Conservation (phyloP, 2,797 vertebrate species). For the Onychomys arenicola region DNA sequence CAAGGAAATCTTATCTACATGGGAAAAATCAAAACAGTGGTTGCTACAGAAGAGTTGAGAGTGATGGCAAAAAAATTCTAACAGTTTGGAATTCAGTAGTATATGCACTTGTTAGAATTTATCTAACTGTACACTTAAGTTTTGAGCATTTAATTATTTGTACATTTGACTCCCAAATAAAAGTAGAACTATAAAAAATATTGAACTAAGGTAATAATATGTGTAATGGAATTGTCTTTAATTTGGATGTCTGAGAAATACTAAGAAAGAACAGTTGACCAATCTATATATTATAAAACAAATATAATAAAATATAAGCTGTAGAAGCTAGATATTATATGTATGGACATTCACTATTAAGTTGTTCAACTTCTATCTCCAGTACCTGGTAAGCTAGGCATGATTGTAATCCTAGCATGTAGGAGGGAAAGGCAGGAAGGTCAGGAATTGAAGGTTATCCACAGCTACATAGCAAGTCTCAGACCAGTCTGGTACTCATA, state of each 20-base stretch:
- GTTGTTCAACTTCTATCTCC: conserved; percentile 26
- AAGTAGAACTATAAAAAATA: conserved; percentile 25
- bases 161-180: conserved; percentile 44
- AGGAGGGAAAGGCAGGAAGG: neutral
- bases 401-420: neutral
- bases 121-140: conserved; percentile 23
- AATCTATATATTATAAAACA: conserved; percentile 16
- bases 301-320: conserved; percentile 36
- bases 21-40: neutral
- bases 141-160: conserved; percentile 41
- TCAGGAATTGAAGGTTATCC: neutral
- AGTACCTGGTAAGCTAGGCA: neutral
- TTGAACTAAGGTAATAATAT: conserved; percentile 17
- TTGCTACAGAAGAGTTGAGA: neutral
- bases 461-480: neutral
- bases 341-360: conserved; percentile 19
- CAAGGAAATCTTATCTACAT: conserved; percentile 25
- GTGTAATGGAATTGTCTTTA: neutral
- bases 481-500: neutral
- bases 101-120: conserved; percentile 35
- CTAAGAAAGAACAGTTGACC: conserved; percentile 28
- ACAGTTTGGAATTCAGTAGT: neutral
- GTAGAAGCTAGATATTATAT: neutral
- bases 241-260: conserved; percentile 22
- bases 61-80: conserved; percentile 5